Evolutionary conservation across 2,113 vertebrate genomes (phyloP), one percentile per base, ranked within the genome.

Genomic region (Nesogale talazaci): DNA sequence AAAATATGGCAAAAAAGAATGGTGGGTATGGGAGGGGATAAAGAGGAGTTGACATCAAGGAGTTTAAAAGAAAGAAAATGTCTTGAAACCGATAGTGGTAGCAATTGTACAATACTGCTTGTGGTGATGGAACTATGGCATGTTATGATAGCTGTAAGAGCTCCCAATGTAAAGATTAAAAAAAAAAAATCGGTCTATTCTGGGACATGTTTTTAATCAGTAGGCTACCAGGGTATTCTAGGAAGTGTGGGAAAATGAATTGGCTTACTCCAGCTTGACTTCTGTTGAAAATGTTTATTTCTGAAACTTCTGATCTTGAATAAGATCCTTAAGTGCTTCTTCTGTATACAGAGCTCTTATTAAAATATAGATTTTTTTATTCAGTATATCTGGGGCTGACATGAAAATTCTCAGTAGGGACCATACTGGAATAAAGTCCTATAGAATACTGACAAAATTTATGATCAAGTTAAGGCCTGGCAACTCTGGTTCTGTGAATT

Each of bases 401-500:
- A 67, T 67, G 29, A 15, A 67, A 67, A 31, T 67, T 31, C 65
- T 67, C 65, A 67, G 27, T 29, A 67, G 29, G 65, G 29, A 19
- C 31, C 29, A 31, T 7, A 67, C 10, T 12, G 15, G 65, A 67
- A 31, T 67, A 29, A 31, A 67, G 65, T 29, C 29, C 65, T 67
- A 36, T 59, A 40, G 19, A 27, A 52, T n/a, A 52, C 27, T 52
- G 76, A 78, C 70, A 36, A 72, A 72, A 20, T 67, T 90, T 27
- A 36, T 15, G n/a, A 86, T 25, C 46, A 89, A 59, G 34, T 83
- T 94, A 83, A n/a, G n/a, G 67, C 94, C 94, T 96, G 83, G 65
- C 20, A 63, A 94, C 80, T n/a, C 19, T 77, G n/a, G 69, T 31
- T 94, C 76, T 95, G 5, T 85, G 85, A 94, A 96, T 95, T 52